Base-by-base conservation (phyloP, 2,888 invertebrate genomes). In the Cordilura impudica region DNA sequence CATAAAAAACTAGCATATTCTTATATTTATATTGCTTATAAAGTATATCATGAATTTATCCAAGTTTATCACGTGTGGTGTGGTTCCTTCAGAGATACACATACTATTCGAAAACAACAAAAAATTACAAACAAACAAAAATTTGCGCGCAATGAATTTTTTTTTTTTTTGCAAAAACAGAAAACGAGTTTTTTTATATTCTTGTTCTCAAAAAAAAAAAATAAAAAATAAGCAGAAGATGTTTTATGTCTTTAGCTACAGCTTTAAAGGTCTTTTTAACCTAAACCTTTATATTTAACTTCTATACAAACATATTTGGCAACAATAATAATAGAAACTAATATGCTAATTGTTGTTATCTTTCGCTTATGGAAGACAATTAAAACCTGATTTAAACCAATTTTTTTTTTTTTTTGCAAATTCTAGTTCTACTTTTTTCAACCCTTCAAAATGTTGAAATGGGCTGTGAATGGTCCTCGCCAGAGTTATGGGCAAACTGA, bases 381-480 rank as follows among this genome's bases (percentile, higher is more conserved):
- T 35, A 21, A 61, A 61, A 60, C 45, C 60, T 18, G 49, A 51
- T 43, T 67, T 53, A 56, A 29, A 29, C 66, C 26, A 58, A 39
- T 56, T 43, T 61, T 7, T 58, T 54, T 26, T 49, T 45, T 39
- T 49, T 31, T 29, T 26, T 61, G 14, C 39, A 31, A n/a, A 31
- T 49, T 61, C 60, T 45, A 67, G 14, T 29, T 66, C n/a, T 54
- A 12, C 12, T 12, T 10, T 10, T 3, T 39, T 21, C 6, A 60
- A 3, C n/a, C 7, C 23, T 10, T n/a, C 6, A 77, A 54, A 60
- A 89, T 89, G 89, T 83, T 88, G 70, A 89, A 89, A 85, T 89
- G 89, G 89, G 87, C 88, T 78, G 87, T 89, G 39, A 88, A 87
- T 80, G 86, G 86, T 82, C 83, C 88, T 29, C 85, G 88, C 53